Percentiles rank a stretch among this genome's conserved stretches.
phyloP scores from a whole-genome alignment of 2,888 invertebrate genomes.

The Apotomis capreana region DNA sequence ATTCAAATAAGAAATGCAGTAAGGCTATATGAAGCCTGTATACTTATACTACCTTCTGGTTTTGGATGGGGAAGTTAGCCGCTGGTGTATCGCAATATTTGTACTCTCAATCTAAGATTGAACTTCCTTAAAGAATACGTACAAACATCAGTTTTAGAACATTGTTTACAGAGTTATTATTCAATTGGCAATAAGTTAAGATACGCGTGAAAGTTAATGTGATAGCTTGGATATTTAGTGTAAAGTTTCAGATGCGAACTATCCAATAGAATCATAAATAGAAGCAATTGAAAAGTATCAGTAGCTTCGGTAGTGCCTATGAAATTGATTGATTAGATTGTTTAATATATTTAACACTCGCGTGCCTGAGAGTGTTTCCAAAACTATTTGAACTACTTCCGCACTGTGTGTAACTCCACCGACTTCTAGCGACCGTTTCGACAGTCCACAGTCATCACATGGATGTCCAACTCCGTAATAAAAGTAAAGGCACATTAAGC shows the following conservation, averaged over 20 bases:
- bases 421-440: too few relatives aligned
- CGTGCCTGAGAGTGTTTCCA: too few relatives aligned
- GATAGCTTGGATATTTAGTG: background rate
- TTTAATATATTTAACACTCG: background rate
- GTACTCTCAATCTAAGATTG: slow-evolving; percentile 18
- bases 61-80: background rate
- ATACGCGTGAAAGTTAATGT: background rate
- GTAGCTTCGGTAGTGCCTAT: background rate
- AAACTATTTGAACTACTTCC: too few relatives aligned
- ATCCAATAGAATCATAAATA: background rate
- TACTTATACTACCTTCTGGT: background rate
- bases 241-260: slow-evolving; percentile 6
- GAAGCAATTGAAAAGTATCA: slow-evolving; percentile 1
- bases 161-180: background rate
- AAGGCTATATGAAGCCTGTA: background rate
- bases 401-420: too few relatives aligned
- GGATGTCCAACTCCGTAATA: too few relatives aligned
- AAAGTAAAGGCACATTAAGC: too few relatives aligned
- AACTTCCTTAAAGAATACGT: background rate
- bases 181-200: background rate
- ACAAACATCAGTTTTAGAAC: background rate
- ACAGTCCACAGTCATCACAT: too few relatives aligned
- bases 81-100: slow-evolving; percentile 13
- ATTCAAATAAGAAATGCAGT: background rate
- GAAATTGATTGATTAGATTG: background rate